phyloP scores from a whole-genome alignment of 2,797 vertebrate species.

The Carduelis carduelis region DNA sequence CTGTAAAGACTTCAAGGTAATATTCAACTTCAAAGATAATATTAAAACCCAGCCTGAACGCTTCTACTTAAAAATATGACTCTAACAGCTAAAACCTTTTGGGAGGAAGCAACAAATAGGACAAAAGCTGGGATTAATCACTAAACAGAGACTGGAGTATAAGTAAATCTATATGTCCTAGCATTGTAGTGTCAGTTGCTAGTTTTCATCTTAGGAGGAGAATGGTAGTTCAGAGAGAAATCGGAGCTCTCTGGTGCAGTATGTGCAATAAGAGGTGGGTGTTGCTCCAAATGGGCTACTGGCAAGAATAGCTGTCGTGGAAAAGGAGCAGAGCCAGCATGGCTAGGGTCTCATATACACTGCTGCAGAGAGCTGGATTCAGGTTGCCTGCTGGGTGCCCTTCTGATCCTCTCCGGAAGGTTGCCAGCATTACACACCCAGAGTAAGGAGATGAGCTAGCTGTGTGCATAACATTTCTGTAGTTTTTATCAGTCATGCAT shows the following conservation, averaged over 20 bases:
- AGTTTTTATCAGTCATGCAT: not conserved
- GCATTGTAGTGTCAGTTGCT: not conserved
- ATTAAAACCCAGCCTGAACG: not conserved
- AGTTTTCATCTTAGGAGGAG: not conserved
- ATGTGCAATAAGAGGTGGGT: not conserved
- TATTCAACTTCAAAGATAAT: not conserved
- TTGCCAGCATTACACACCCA: not conserved
- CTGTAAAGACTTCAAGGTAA: not conserved
- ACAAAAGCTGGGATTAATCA: not conserved
- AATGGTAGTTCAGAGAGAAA: not conserved
- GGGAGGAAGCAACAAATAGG: not conserved
- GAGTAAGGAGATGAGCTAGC: not conserved
- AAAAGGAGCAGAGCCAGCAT: accelerated
- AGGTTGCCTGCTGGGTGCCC: not conserved
- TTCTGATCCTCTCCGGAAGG: not conserved
- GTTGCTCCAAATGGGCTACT: not conserved
- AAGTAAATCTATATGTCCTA: not conserved
- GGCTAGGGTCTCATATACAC: not conserved
- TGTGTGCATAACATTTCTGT: accelerated
- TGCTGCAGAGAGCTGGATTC: not conserved
- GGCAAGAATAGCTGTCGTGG: not conserved
- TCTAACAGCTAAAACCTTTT: not conserved
- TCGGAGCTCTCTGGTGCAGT: not conserved
- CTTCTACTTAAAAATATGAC: not conserved
- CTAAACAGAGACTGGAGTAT: not conserved